phyloP scores from a whole-genome alignment of 2,888 invertebrate genomes.

The Anodontia alba region DNA sequence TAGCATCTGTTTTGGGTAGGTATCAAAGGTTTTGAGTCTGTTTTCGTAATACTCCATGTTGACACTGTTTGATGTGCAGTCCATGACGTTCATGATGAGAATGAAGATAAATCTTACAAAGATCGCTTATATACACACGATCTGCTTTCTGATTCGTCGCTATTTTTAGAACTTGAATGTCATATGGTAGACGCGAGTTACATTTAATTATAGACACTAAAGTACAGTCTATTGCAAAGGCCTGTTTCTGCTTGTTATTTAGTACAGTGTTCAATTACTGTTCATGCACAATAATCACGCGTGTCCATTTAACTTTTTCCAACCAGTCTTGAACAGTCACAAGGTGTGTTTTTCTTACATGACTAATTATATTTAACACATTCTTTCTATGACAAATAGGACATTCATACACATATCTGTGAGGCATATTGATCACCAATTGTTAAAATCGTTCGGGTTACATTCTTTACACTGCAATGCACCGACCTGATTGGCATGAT shows the following conservation, averaged over 20 bases:
- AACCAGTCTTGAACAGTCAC: neutral
- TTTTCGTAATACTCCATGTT: constrained; percentile 24
- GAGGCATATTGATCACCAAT: neutral
- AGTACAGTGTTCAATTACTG: neutral
- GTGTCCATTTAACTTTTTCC: neutral
- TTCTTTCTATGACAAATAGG: no score
- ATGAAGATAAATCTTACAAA: neutral
- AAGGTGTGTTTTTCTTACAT: no score
- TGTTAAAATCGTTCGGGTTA: constrained; percentile 3
- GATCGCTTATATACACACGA: neutral
- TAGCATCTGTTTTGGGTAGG: constrained; percentile 27
- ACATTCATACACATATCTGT: neutral
- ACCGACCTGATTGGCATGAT: neutral
- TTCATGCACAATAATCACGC: neutral
- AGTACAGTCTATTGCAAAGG: no score
- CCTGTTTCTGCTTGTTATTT: neutral
- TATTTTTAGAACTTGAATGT: neutral
- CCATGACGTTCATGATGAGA: constrained; percentile 6
- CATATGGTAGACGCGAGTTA: no score
- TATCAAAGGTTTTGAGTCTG: constrained; percentile 14
- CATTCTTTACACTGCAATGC: neutral
- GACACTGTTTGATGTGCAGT: constrained; percentile 1
- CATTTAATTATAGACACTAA: no score
- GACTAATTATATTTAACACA: no score
- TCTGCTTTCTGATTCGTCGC: neutral